Base-by-base conservation (phyloP, 1,140 invertebrate species). In the Drosophila malerkotliana region DNA sequence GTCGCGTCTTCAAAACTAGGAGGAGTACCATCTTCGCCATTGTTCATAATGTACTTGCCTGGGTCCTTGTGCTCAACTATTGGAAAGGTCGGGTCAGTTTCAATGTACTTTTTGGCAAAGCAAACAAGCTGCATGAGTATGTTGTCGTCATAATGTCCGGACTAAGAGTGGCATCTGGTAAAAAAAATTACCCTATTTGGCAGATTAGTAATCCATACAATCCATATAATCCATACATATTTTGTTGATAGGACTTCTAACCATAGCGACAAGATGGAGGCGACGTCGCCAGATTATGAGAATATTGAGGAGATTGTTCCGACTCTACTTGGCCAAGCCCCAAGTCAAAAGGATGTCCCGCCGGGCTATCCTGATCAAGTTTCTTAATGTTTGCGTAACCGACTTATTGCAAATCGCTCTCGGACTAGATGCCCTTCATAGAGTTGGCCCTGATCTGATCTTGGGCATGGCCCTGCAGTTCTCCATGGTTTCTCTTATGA, bases 261-360 rank as follows among this genome's bases (percentile, higher is more conserved):
- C 53, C 0, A 8, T 74, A 12, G 0, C 30, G 0, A 48, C 14
- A 2, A 37, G 69, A 14, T 74, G 72, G 72, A 32, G 7, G 0
- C 47, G 21, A 2, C 37, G 59, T 1, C 1, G 12, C 1, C 12
- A 30, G 1, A 3, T 64, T 1, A 74, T 74, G 39, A 7, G 39
- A 2, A 6, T 74, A 1, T 8, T 10, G 2, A 52, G 8, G 3
- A 49, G 0, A 0, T 5, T 73, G 7, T 4, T 72, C 0, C 37
- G 28, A 0, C 21, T 73, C 2, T 47, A 47, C 18, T 10, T 10
- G 8, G 18, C 28, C 14, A 64, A 30, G 4, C 60, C 71, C 7
- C 47, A 74, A 21, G 60, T 58, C 14, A 32, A n/a, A 18, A 24
- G 28, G 14, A 21, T 74, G 32, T 48, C 26, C 1, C 59, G 52